Base-by-base conservation (phyloP, 1,140 invertebrate genomes). In the Halesus radiatus region DNA sequence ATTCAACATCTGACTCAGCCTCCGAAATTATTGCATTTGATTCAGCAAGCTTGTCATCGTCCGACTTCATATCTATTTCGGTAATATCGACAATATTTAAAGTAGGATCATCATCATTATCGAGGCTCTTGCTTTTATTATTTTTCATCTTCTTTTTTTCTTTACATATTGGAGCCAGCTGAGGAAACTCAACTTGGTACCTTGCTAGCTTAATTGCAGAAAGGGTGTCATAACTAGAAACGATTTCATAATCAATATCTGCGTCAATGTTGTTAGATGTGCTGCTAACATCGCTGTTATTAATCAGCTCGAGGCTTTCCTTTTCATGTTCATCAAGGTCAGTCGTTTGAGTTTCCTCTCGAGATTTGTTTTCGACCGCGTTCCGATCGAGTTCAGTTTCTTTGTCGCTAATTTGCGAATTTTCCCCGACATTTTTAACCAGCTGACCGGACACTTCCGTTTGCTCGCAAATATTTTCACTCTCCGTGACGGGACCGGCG, bases 81-180 rank as follows among this genome's bases (percentile, higher is more conserved):
- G 88, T 87, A 23, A 92, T 84, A 86, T 92, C 91, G 83, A 89
- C 85, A 52, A 92, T 92, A 53, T 86, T 87, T 4, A 90, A 86
- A 66, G 78, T 3, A 2, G 18, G 8, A 52, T 83, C 85, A 76
- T 91, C 91, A 75, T 91, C 90, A 83, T 91, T 88, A 84, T 92
- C 91, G 50, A 91, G 86, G 85, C 91, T 92, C 85, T 89, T 90
- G 84, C 90, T 91, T 87, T 92, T 91, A 29, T 82, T 82, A 79
- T 82, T 85, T 53, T 83, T 84, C 80, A 88, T 81, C 84, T 89
- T 90, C n/a, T 84, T 62, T 52, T 81, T 80, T 84, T 88, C 54
- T n/a, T 32, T 88, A 23, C 26, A 79, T 81, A 88, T 88, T 54
- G 84, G 70, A 13, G 85, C 83, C 75, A 87, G 84, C 13, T 90